A percentile compares a stretch with the other conserved stretches of the same genome.
These are phyloP conservation scores for Onychomys arenicola DNA, from an alignment of 2,797 vertebrate genomes.

Conservation along the genomic window DNA sequence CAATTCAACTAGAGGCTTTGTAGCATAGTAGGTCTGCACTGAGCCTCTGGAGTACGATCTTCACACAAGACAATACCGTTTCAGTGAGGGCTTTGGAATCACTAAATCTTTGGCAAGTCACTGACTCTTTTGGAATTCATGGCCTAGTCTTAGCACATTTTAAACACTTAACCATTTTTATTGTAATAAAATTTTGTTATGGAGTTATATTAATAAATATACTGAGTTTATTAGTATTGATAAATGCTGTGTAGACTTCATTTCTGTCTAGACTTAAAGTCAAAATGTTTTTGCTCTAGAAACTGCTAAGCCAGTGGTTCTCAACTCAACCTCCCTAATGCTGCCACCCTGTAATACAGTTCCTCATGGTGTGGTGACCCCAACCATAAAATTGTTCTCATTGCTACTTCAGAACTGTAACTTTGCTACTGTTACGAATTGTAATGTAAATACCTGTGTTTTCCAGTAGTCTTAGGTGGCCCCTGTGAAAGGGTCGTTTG, in stretches of 20 bases:
- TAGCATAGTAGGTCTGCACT: not conserved
- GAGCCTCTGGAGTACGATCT: not conserved
- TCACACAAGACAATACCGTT: not conserved
- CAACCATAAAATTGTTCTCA: not conserved
- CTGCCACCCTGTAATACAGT: not conserved
- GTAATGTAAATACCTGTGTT: not conserved
- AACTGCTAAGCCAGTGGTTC: not conserved
- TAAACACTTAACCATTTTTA: slow-evolving; percentile 25
- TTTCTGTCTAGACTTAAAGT: slow-evolving; percentile 38
- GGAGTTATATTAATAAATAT: not conserved
- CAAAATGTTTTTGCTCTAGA: slow-evolving; percentile 23
- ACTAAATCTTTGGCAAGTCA: not conserved
- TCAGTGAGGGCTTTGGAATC: not conserved
- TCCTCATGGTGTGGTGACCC: not conserved
- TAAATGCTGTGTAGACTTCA: not conserved
- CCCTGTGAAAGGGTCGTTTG: not conserved
- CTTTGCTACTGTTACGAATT: not conserved
- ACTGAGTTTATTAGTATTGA: not conserved
- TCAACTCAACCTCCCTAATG: not conserved
- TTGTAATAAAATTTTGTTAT: not conserved
- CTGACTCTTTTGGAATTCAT: slow-evolving; percentile 27
- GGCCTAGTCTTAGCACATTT: slow-evolving; percentile 12
- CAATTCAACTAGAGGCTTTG: slow-evolving; percentile 23
- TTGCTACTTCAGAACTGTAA: not conserved
- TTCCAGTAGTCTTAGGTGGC: not conserved